These are phyloP conservation scores for Xestia c-nigrum DNA, from an alignment of 2,888 invertebrate species.

Conservation along the genomic window DNA sequence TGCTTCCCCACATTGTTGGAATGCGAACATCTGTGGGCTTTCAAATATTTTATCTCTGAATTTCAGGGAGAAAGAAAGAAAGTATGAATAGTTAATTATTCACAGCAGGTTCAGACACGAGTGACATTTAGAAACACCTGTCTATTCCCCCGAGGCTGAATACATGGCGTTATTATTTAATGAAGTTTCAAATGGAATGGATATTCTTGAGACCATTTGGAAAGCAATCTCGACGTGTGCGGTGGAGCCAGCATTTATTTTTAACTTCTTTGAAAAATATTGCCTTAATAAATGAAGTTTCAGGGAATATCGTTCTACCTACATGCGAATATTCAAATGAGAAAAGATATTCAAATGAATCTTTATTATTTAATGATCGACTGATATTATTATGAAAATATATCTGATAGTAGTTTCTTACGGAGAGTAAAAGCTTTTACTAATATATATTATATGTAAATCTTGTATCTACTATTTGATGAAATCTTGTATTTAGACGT, in stretches of 20 bases:
- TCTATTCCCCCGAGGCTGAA: slow-evolving; percentile 50
- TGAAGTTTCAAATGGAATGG: slow-evolving; percentile 53
- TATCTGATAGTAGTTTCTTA: background rate
- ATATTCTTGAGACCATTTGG: slow-evolving; percentile 57
- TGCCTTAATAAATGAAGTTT: slow-evolving; percentile 14
- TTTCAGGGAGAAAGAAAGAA: slow-evolving; percentile 51
- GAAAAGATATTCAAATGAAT: slow-evolving; percentile 3
- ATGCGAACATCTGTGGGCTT: slow-evolving; percentile 69
- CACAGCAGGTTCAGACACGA: slow-evolving; percentile 50
- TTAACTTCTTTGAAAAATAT: slow-evolving; percentile 23
- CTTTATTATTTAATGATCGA: background rate
- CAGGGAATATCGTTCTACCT: slow-evolving; percentile 23
- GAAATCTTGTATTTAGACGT: no score
- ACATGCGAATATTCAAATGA: slow-evolving; percentile 10
- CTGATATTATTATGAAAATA: slow-evolving; percentile 20
- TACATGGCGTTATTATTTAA: slow-evolving; percentile 63
- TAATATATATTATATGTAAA: background rate
- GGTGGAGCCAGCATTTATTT: slow-evolving; percentile 31
- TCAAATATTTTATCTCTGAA: slow-evolving; percentile 63
- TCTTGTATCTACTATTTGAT: background rate
- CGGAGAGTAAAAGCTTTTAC: background rate
- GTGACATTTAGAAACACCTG: slow-evolving; percentile 64
- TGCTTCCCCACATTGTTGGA: slow-evolving; percentile 66
- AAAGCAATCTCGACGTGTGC: slow-evolving; percentile 42
- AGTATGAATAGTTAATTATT: slow-evolving; percentile 62